Evolutionary conservation across 2,113 vertebrate genomes (phyloP).

Genomic region (Scomber colias): DNA sequence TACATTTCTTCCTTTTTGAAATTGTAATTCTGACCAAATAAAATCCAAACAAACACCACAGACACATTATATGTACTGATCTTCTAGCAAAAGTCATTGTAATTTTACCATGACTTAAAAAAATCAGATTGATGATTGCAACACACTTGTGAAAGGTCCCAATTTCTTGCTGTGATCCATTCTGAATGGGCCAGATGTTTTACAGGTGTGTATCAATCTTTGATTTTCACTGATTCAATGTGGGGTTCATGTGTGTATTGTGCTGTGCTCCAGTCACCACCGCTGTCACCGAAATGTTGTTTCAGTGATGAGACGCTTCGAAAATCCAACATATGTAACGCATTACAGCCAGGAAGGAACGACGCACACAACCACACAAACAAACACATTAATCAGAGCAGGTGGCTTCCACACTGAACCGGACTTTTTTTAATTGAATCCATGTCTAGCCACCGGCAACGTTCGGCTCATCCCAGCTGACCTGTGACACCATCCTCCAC

Average conservation of each 20-base stretch:
- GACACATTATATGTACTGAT: too few species aligned
- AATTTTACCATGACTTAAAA: too few species aligned
- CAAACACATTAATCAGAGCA: constrained; percentile 49
- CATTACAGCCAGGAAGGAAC: constrained; percentile 67
- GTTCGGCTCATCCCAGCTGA: constrained; percentile 12
- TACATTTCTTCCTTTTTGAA: too few species aligned
- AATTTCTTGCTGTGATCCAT: neutral
- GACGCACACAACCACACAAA: constrained; percentile 25
- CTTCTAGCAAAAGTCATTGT: too few species aligned
- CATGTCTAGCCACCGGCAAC: constrained; percentile 36
- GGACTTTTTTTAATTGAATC: constrained; percentile 53
- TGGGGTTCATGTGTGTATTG: neutral
- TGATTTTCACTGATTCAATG: neutral
- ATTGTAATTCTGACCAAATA: too few species aligned
- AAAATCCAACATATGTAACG: constrained; percentile 53
- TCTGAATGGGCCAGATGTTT: neutral
- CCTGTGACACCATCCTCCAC: neutral
- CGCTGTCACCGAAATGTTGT: neutral
- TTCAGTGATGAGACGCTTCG: constrained; percentile 13
- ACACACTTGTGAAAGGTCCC: neutral
- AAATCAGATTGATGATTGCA: neutral
- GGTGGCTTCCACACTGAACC: constrained; percentile 40
- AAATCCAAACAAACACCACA: too few species aligned
- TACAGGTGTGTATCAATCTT: neutral
- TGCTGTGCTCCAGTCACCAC: neutral